Base-by-base conservation (phyloP, 2,888 invertebrate species). In the Mesorhabditis spiculigera region DNA sequence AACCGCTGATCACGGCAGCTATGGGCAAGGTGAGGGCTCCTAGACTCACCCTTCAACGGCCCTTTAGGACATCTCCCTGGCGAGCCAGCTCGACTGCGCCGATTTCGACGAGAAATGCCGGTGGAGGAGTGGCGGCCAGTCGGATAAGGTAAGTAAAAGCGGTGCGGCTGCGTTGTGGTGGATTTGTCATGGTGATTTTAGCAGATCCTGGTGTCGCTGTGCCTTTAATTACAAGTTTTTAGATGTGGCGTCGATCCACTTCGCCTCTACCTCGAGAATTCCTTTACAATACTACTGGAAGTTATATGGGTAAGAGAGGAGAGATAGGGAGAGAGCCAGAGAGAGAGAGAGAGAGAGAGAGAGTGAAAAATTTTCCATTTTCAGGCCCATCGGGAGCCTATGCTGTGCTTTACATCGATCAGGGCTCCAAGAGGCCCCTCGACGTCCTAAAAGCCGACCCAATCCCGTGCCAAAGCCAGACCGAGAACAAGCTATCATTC, bases 351-450 rank as follows among this genome's bases (percentile, higher is more conserved):
- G 28, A 3, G 28, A 28, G 28, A 28, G 28, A 28, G 28, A 28
- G 1, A n/a, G 10, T 50, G 58, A 50, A 50, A 50, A n/a, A 50
- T 50, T 50, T 50, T 13, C n/a, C 58, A 50, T 13, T 10, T n/a
- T 50, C 3, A 50, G 58, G 75, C 4, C 84, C 84, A 41, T 74
- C 71, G 61, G 78, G 76, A 16, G 75, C 73, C 8, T 84, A 78
- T 71, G 82, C 82, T 2, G 80, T 84, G n/a, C 68, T 84, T 10
- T 85, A 85, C 72, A 79, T 85, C 16, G 84, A 85, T 63, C 81
- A 82, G 70, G 81, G 69, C 45, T 69, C 66, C 13, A 73, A 70
- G 58, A 68, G 63, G 42, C 71, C 75, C 6, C 66, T 78, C 62
- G 81, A 80, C 71, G 74, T 79, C 66, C 72, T 84, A 6, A 71